Conservation (phyloP, 2,113 vertebrate species). For the Otocyon megalotis region DNA sequence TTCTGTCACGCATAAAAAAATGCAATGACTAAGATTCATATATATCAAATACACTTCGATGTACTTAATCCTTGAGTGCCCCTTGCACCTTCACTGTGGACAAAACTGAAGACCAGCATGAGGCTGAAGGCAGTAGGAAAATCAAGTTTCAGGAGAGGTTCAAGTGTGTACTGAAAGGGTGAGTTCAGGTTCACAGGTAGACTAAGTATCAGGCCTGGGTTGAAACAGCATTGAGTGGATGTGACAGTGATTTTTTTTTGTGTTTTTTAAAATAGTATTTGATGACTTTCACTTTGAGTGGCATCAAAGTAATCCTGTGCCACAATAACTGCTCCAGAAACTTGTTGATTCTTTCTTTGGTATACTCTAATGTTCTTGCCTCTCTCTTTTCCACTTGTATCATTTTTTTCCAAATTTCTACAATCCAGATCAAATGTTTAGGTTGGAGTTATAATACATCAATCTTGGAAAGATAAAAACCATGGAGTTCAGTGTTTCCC, state of each 20-base stretch:
- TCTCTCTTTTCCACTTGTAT: background rate
- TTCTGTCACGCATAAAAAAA: background rate
- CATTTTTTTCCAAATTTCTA: background rate
- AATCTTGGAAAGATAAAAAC: background rate
- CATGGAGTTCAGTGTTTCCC: background rate
- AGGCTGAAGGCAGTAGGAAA: background rate
- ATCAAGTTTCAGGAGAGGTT: background rate
- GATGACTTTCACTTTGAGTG: background rate
- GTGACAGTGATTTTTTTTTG: background rate
- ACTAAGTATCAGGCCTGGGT: background rate
- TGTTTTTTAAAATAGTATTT: background rate
- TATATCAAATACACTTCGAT: background rate
- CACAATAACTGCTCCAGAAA: background rate
- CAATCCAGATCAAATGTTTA: background rate
- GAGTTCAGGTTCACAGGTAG: background rate
- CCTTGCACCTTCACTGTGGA: background rate
- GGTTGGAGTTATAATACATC: background rate
- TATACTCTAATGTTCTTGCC: background rate
- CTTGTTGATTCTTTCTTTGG: background rate
- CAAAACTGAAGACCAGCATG: background rate
- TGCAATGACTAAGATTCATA: background rate
- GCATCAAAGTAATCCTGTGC: background rate
- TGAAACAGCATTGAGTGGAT: background rate
- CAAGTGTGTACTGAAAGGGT: background rate
- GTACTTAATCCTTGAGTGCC: background rate